phyloP scores from a whole-genome alignment of 1,140 invertebrate species.

The Drosophila prosaltans region DNA sequence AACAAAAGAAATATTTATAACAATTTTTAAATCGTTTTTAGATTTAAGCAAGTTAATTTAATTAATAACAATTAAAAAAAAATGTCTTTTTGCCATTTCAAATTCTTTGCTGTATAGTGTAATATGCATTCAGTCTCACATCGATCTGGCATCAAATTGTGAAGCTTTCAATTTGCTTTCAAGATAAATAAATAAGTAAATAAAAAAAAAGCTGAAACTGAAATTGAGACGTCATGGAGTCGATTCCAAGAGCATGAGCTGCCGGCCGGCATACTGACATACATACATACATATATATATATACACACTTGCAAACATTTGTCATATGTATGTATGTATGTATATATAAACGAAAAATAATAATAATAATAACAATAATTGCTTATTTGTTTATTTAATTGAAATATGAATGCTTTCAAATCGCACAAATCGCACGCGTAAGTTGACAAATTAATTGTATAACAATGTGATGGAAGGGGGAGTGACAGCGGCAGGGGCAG shows the following conservation, averaged over 20 bases:
- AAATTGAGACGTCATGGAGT: constrained; percentile 21
- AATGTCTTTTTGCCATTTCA: no score
- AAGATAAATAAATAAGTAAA: background rate
- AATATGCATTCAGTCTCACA: constrained; percentile 7
- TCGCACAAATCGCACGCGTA: constrained; percentile 42
- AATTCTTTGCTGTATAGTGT: background rate
- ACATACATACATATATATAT: constrained; percentile 13
- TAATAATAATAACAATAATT: constrained; percentile 20
- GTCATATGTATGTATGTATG: background rate
- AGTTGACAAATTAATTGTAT: constrained; percentile 57
- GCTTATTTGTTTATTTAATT: constrained; percentile 14
- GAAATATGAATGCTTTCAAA: constrained; percentile 42
- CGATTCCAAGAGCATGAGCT: constrained; percentile 17
- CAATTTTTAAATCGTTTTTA: no score
- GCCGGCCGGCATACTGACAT: constrained; percentile 15
- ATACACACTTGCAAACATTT: constrained; percentile 23
- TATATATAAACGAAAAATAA: background rate
- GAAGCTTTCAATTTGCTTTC: constrained; percentile 10
- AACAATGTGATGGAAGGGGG: constrained; percentile 29
- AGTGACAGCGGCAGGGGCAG: no score
- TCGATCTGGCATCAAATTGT: background rate
- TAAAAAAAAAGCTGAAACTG: constrained; percentile 1
- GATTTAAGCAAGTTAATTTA: no score
- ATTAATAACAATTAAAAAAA: no score
- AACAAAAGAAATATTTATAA: no score